A percentile compares a stretch with the other conserved stretches of the same genome.
Evolutionary conservation across 2,797 vertebrate species (phyloP).

Genomic region (Lophius americanus): DNA sequence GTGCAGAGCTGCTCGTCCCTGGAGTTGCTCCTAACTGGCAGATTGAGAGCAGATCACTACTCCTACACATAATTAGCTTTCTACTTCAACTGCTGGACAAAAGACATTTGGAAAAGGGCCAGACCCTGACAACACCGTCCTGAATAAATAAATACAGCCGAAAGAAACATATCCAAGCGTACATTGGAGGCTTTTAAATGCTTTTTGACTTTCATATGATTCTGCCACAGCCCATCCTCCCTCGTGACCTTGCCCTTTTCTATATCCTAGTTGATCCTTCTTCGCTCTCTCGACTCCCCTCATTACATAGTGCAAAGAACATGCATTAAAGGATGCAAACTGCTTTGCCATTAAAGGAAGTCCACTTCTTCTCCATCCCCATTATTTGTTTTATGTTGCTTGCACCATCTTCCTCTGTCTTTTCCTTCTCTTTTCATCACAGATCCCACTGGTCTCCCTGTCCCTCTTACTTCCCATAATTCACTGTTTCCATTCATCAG

Average conservation of each 20-base stretch:
- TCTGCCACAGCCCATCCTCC: slow-evolving; percentile 40
- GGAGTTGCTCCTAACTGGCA: slow-evolving; percentile 64
- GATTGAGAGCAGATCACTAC: slow-evolving; percentile 64
- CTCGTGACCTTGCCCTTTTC: slow-evolving; percentile 65
- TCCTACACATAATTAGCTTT: slow-evolving; percentile 59
- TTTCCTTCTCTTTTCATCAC: slow-evolving; percentile 28
- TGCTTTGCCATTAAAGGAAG: slow-evolving; percentile 60
- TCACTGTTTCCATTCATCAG: slow-evolving; percentile 71
- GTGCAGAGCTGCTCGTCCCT: slow-evolving; percentile 53
- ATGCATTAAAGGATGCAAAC: slow-evolving; percentile 56
- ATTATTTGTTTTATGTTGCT: slow-evolving; percentile 25
- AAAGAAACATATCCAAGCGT: slow-evolving; percentile 21
- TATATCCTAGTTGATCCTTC: slow-evolving; percentile 39
- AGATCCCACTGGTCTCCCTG: slow-evolving; percentile 12
- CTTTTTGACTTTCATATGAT: slow-evolving; percentile 6
- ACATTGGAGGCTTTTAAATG: neutral
- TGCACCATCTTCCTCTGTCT: slow-evolving; percentile 19
- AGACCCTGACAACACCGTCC: slow-evolving; percentile 24
- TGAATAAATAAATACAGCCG: slow-evolving; percentile 23
- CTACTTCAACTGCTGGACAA: slow-evolving; percentile 40
- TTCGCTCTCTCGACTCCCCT: slow-evolving; percentile 19
- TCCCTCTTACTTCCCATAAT: slow-evolving; percentile 64
- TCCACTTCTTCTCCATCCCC: slow-evolving; percentile 40
- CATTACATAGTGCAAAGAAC: slow-evolving; percentile 45
- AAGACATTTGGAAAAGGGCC: slow-evolving; percentile 50